Evolutionary conservation across 2,797 vertebrate species (phyloP), one percentile per base, ranked within the genome.

Genomic region (Enteromius mattozi): DNA sequence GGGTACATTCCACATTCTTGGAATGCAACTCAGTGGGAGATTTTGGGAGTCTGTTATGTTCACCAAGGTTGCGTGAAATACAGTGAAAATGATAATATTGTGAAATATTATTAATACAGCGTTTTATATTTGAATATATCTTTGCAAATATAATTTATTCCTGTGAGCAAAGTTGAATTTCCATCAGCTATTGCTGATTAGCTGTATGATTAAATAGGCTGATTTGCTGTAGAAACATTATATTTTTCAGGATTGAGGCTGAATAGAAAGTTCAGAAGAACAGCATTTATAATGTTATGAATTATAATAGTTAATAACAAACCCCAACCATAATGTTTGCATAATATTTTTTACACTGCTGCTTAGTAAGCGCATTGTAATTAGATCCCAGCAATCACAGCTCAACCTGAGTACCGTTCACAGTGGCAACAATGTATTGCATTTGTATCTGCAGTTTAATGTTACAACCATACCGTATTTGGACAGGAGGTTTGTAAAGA

Each of bases 301-400:
- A 71, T 40, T 45, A 45, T 70, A n/a, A 14, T 42, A 71, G 21
- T 45, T n/a, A 24, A 8, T 12, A 68, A 21, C 65, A 68, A 37
- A 68, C 65, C 9, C 37, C 21, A 42, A 3, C 10, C 21, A 40
- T 19, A 69, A n/a, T 70, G 37, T 70, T 12, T 72, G 16, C 10
- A 17, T 27, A 30, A 27, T 40, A 63, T 45, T 63, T 4, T 13
- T 12, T 30, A 63, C n/a, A 14, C 9, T 30, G 24, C 69, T 24
- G 37, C 37, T n/a, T 27, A 42, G 21, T n/a, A 70, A 70, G 21
- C 10, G 4, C 68, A 35, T 10, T 42, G 68, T 70, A 45, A 71
- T 14, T 45, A 45, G 59, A 78, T 78, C 24, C 37, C 59, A 65
- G 40, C 24, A 30, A 30, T 65, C 77, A 33, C 59, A 45, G 59